phyloP scores from a whole-genome alignment of 2,113 vertebrate genomes.

The Guaruba guarouba region DNA sequence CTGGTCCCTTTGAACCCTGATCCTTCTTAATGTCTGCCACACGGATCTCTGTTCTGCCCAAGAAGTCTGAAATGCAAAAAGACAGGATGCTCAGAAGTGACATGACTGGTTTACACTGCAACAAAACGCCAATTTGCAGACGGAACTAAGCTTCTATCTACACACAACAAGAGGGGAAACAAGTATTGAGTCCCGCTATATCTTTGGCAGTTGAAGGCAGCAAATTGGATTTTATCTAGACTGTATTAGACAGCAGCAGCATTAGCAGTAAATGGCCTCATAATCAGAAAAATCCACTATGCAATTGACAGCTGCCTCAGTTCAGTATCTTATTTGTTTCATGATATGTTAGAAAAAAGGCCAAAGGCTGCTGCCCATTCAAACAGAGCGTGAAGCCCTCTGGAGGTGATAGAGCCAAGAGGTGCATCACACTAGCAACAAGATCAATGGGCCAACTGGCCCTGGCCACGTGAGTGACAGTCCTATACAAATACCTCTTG shows the following conservation, averaged over 20 bases:
- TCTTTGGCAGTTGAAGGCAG: not conserved
- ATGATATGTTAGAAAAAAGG: not conserved
- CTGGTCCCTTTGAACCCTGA: conserved; percentile 97
- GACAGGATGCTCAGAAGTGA: conserved; percentile 25
- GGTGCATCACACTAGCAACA: not conserved
- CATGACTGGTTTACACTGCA: not conserved
- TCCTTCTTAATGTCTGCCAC: conserved; percentile 98
- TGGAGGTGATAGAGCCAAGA: not conserved
- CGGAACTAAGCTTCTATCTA: not conserved
- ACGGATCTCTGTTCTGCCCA: conserved; percentile 97
- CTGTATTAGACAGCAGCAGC: not conserved
- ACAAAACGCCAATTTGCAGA: not conserved
- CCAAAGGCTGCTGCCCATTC: not conserved
- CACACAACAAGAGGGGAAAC: not conserved
- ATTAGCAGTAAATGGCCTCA: not conserved
- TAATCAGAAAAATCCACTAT: not conserved
- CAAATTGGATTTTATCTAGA: not conserved
- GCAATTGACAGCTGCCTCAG: not conserved
- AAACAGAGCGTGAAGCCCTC: not conserved
- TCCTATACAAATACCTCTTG: not conserved
- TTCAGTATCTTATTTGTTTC: not conserved
- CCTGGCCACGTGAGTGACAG: not conserved
- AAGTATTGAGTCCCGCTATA: not conserved
- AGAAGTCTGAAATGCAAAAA: conserved; percentile 85
- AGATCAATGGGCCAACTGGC: not conserved